Percentiles rank a stretch among this genome's conserved stretches.
Conservation (phyloP, 2,888 invertebrate species). For the Sarcophaga carnaria region DNA sequence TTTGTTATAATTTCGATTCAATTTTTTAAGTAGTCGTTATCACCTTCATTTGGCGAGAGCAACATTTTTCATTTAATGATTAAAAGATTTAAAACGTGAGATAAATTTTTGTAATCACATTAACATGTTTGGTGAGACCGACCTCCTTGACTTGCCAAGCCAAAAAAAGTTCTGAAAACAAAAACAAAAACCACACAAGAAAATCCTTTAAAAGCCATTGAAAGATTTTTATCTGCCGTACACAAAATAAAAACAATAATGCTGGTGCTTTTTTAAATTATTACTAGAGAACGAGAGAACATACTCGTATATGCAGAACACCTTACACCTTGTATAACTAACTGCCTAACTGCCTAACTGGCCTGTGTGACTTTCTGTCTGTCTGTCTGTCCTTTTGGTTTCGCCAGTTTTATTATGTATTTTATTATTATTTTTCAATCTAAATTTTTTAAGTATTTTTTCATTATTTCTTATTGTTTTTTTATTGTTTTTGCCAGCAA, state of each 20-base stretch:
- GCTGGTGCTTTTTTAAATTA: too few relatives aligned
- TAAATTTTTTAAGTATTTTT: slow-evolving; percentile 21
- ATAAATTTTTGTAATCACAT: slow-evolving; percentile 59
- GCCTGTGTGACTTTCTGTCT: too few relatives aligned
- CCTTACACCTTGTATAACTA: not conserved
- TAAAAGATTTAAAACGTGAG: slow-evolving; percentile 66
- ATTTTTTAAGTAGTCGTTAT: slow-evolving; percentile 61
- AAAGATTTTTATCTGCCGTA: slow-evolving; percentile 3
- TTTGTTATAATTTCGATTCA: not conserved
- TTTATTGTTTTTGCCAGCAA: slow-evolving; percentile 17
- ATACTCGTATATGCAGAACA: not conserved
- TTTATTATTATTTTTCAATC: slow-evolving; percentile 22
- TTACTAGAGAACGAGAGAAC: too few relatives aligned
- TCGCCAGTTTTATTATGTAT: not conserved
- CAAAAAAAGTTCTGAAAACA: not conserved
- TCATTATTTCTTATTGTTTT: slow-evolving; percentile 20
- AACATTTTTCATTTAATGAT: slow-evolving; percentile 37
- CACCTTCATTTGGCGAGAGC: slow-evolving; percentile 30
- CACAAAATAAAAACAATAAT: not conserved
- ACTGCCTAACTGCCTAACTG: too few relatives aligned
- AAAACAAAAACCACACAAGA: not conserved
- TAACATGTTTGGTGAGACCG: slow-evolving; percentile 8
- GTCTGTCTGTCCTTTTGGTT: not conserved
- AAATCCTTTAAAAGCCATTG: slow-evolving; percentile 22
- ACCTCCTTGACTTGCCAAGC: slow-evolving; percentile 16